Evolutionary conservation across 2,888 invertebrate species (phyloP).

Genomic region (Nemotelus nigrinus): DNA sequence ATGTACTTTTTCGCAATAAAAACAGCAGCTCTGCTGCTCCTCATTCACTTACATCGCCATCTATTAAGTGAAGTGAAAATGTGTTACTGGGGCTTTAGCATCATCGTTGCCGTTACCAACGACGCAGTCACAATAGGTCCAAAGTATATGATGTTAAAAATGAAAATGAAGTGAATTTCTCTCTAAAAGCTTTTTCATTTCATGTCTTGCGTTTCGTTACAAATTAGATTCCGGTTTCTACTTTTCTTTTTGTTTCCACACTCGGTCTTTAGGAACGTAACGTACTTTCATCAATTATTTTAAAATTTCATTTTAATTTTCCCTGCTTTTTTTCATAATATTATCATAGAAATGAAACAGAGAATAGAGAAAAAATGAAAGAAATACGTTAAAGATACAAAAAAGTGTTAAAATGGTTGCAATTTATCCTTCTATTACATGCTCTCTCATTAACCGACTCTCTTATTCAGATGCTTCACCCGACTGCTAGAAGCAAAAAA

Average conservation of each 20-base stretch:
- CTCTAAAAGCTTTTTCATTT: constrained; percentile 43
- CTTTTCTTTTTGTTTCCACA: constrained; percentile 44
- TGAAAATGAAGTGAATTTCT: constrained; percentile 42
- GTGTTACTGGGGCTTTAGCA: constrained; percentile 33
- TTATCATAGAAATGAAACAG: constrained; percentile 22
- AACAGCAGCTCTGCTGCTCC: not conserved
- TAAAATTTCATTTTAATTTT: constrained; percentile 32
- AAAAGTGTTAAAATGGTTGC: constrained; percentile 28
- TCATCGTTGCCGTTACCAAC: not conserved
- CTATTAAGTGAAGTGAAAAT: constrained; percentile 27
- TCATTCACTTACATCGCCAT: not conserved
- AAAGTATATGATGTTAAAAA: constrained; percentile 22
- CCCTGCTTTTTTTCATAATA: constrained; percentile 9
- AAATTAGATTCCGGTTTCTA: constrained; percentile 45
- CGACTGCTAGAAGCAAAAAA: too few relatives aligned
- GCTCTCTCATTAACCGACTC: constrained; percentile 19
- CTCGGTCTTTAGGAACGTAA: constrained; percentile 26
- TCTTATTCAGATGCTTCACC: too few relatives aligned
- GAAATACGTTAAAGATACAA: not conserved
- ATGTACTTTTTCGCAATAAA: not conserved
- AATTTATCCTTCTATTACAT: constrained; percentile 28
- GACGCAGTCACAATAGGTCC: not conserved
- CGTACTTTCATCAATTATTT: constrained; percentile 40
- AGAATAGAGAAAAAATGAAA: not conserved
- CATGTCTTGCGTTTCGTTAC: constrained; percentile 32